Evolutionary conservation across 2,113 vertebrate genomes (phyloP), one percentile per base, ranked within the genome.

Genomic region (Prolemur simus): DNA sequence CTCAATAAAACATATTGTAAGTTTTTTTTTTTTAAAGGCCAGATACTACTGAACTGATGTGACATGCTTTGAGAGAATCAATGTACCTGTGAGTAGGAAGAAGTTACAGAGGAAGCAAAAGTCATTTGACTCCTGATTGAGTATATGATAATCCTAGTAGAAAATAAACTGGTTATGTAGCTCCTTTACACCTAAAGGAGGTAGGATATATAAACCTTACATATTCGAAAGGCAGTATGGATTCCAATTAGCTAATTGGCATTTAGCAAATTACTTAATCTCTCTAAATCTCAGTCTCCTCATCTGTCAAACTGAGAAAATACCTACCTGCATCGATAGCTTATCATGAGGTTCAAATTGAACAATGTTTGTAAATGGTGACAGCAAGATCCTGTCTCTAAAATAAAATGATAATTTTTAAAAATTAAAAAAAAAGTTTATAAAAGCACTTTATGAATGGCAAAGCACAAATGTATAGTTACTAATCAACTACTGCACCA

Each of bases 271-370:
- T 78, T n/a, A 66, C 56, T 58, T 23, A 76, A 76, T 56, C 25
- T 91, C 91, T 77, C 73, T 29, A 71, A 83, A 90, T 66, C 52
- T 93, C 58, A 52, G 29, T 47, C 52, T 60, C 54, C 14, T 77
- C 71, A 49, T 39, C 42, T n/a, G 47, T 85, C 71, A 95, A 84
- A 80, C 42, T 94, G 73, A 71, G 74, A 90, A 77, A 84, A 88
- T 64, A 60, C n/a, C 17, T 56, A 52, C n/a, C 17, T 64, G 58
- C 9, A 27, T 87, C 63, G 9, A 64, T 13, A 78, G 68, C 17
- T 58, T 88, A 77, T 39, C n/a, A 49, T 29, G 34, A 89, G 69
- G 4, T 68, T 82, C 54, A 86, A 69, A 76, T 58, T 86, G 92
- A 73, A 69, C 49, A 63, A 49, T 45, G 10, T 80, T 68, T 85